These are phyloP conservation scores for Polyploca ridens DNA, from an alignment of 2,888 invertebrate genomes.

Conservation along the genomic window DNA sequence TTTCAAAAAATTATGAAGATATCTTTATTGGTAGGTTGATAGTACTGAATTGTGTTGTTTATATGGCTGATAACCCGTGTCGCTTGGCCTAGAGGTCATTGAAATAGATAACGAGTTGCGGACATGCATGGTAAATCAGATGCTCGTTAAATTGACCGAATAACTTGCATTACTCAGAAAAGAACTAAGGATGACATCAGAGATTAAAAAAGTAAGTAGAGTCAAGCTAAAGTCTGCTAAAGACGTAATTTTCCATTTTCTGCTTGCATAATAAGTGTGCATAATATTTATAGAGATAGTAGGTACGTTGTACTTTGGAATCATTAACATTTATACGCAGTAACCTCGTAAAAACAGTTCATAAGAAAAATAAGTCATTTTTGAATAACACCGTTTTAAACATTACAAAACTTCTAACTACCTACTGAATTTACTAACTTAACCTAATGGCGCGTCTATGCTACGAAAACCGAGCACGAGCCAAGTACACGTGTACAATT, in stretches of 20 bases:
- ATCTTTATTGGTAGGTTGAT: constrained; percentile 32
- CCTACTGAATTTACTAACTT: too few species aligned
- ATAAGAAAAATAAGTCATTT: background rate
- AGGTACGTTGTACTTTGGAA: background rate
- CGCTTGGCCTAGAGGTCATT: constrained; percentile 41
- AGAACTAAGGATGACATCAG: background rate
- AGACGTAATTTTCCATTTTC: background rate
- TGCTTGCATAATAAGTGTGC: background rate
- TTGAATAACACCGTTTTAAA: too few species aligned
- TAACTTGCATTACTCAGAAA: background rate
- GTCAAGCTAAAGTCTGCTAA: background rate
- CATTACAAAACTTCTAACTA: too few species aligned
- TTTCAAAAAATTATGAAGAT: constrained; percentile 47
- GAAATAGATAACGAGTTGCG: constrained; percentile 41
- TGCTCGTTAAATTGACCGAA: constrained; percentile 10
- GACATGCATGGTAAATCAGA: constrained; percentile 19
- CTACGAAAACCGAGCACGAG: too few species aligned
- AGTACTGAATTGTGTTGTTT: constrained; percentile 45
- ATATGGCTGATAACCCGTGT: constrained; percentile 53
- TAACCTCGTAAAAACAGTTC: background rate
- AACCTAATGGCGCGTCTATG: too few species aligned
- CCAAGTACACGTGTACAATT: too few species aligned
- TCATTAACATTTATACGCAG: background rate
- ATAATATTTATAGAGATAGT: background rate
- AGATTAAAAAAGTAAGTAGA: background rate